phyloP scores from a whole-genome alignment of 2,888 invertebrate species.

The Drosophila conformis region DNA sequence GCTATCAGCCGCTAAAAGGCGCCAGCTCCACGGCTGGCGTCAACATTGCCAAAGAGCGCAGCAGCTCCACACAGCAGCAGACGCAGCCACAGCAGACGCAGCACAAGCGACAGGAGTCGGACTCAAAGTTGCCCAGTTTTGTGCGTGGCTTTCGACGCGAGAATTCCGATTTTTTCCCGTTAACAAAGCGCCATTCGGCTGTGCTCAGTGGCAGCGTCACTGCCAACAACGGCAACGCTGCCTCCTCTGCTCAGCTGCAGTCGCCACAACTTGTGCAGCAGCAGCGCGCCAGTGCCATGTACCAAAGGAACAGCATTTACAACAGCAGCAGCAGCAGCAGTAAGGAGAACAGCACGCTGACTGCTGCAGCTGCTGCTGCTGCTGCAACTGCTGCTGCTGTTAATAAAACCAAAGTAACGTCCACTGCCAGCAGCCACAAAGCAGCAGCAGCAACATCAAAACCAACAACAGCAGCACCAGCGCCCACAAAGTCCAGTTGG shows the following conservation, averaged over 20 bases:
- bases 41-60: conserved; percentile 72
- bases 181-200: conserved; percentile 91
- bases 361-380: conserved; percentile 12
- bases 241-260: conserved; percentile 60
- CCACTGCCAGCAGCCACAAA: conserved; percentile 43
- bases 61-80: conserved; percentile 29
- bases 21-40: conserved; percentile 42
- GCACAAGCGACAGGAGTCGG: conserved; percentile 91
- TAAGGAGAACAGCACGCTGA: conserved; percentile 30
- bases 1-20: conserved; percentile 72
- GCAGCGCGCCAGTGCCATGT: conserved; percentile 89
- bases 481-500: conserved; percentile 81
- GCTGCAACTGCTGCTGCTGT: conserved; percentile 7
- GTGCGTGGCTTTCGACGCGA: conserved; percentile 92
- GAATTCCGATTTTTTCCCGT: conserved; percentile 93
- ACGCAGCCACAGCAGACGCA: conserved; percentile 36
- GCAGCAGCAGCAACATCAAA: conserved; percentile 53
- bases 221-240: conserved; percentile 53
- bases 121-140: conserved; percentile 90
- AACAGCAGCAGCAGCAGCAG: conserved; percentile 62
- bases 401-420: conserved; percentile 41
- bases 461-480: conserved; percentile 30
- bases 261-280: conserved; percentile 85
- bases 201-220: conserved; percentile 85
- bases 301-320: conserved; percentile 87